phyloP scores from a whole-genome alignment of 2,113 vertebrate genomes.

The Sapajus apella region DNA sequence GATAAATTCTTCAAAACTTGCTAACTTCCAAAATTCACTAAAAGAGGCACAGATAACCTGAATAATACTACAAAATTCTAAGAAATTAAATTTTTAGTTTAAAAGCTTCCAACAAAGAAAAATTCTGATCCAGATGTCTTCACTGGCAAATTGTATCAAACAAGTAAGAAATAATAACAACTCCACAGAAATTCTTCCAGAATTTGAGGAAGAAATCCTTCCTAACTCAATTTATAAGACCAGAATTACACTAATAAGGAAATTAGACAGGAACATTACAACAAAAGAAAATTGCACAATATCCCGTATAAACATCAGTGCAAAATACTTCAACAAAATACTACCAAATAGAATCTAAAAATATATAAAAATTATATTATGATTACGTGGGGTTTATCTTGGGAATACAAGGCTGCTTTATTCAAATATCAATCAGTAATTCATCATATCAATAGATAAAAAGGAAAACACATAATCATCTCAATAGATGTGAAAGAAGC shows the following conservation, averaged over 20 bases:
- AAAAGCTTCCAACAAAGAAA: background rate
- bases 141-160: constrained; percentile 8
- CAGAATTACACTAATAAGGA: background rate
- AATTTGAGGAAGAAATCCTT: background rate
- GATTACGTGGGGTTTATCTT: background rate
- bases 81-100: background rate
- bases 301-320: background rate
- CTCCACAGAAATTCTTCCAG: background rate
- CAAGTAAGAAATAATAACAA: background rate
- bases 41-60: background rate
- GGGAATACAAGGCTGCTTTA: background rate
- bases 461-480: background rate
- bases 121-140: background rate
- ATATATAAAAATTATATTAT: background rate
- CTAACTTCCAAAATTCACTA: background rate
- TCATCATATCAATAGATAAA: background rate
- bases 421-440: background rate
- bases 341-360: background rate
- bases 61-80: background rate
- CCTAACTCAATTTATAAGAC: constrained; percentile 10
- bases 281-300: background rate
- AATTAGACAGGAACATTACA: background rate
- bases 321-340: background rate
- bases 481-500: background rate
- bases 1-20: background rate